Base-by-base conservation (phyloP, 2,888 invertebrate genomes). In the Eurytoma adleriae region DNA sequence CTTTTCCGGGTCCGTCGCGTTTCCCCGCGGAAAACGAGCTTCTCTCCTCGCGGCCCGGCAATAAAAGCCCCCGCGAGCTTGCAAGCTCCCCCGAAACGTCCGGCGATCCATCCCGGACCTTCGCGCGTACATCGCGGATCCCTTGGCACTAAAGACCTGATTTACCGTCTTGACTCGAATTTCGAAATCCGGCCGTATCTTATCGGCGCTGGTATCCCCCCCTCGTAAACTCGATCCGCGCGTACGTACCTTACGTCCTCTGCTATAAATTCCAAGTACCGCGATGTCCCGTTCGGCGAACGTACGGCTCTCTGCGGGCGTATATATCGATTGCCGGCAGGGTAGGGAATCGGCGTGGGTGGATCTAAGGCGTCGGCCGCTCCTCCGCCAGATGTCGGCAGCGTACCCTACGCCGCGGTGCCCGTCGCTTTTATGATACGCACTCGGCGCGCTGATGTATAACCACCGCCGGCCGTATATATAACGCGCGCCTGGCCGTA, bases 281-380 rank as follows among this genome's bases (percentile, higher is more conserved):
- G 0, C n/a, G 54, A 13, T 13, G 54, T n/a, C 24, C 24, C 24
- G 13, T 24, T 18, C 12, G n/a, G 12, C 59, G 59, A 59, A 13
- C 59, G 20, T 5, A n/a, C 59, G 10, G 24, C 4, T 18, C 52
- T 56, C 40, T 16, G 10, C 24, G 18, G 18, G 3, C 40, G 13
- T 0, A 14, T 13, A 70, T 71, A 76, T 68, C 77, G 62, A 50
- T 14, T 7, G 72, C 50, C 64, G 80, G 72, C 73, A 80, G 0
- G 16, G 64, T 56, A 80, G 80, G 52, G 27, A 78, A 54, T 52
- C 18, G 13, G n/a, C 16, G 1, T 10, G n/a, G 10, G 48, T 16
- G n/a, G 12, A 64, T 16, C 64, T 40, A 40, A 40, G 40, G 40
- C 40, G 40, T 7, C 40, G 10, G 10, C 7, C 7, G 7, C 10